Evolutionary conservation across 2,888 invertebrate genomes (phyloP).

Genomic region (Caradrina clavipalpis): DNA sequence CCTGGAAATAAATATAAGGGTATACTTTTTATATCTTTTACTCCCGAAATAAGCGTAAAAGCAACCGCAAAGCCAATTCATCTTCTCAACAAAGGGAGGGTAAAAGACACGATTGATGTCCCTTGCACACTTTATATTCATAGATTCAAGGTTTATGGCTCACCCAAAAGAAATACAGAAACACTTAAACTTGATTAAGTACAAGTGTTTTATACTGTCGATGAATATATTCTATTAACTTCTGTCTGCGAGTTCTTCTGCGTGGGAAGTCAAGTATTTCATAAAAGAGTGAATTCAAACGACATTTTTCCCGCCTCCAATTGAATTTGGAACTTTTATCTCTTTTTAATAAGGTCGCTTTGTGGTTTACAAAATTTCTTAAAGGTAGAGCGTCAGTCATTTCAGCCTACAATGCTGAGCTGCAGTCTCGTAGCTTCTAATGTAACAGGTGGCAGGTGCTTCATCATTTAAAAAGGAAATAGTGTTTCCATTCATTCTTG

Average conservation of each 20-base stretch:
- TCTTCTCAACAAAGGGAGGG: conserved; percentile 33
- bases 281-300: too few relatives aligned
- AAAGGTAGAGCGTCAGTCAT: too few relatives aligned
- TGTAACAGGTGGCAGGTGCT: too few relatives aligned
- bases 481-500: too few relatives aligned
- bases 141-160: conserved; percentile 52
- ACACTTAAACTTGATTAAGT: conserved; percentile 17
- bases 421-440: too few relatives aligned
- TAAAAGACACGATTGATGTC: conserved; percentile 50
- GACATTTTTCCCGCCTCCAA: too few relatives aligned
- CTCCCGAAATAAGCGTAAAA: conserved; percentile 36
- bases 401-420: too few relatives aligned
- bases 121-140: conserved; percentile 43
- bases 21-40: conserved; percentile 2
- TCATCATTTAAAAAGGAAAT: too few relatives aligned
- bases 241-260: too few relatives aligned
- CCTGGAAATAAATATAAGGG: neutral
- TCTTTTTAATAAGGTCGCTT: too few relatives aligned
- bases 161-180: conserved; percentile 38
- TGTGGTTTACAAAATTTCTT: too few relatives aligned
- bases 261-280: neutral
- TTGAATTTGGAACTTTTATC: too few relatives aligned
- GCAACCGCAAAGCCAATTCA: conserved; percentile 38
- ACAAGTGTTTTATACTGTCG: conserved; percentile 17
- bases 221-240: neutral